These are phyloP conservation scores for Syritta pipiens DNA, from an alignment of 2,888 invertebrate genomes.

Conservation along the genomic window DNA sequence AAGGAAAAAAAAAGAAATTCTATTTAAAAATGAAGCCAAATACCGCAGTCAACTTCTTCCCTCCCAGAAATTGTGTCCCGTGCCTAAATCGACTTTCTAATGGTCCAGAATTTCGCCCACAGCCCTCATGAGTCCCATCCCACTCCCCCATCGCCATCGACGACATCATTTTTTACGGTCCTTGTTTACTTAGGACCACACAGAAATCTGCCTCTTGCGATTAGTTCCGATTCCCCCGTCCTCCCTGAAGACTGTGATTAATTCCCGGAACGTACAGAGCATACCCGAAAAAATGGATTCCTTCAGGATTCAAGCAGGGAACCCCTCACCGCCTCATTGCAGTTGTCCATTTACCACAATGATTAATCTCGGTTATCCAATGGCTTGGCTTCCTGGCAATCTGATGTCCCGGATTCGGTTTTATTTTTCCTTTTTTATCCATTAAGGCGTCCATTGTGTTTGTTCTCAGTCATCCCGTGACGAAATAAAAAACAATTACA, in stretches of 20 bases:
- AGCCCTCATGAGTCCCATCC: not conserved
- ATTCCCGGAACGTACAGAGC: constrained; percentile 34
- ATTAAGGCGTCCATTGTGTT: constrained; percentile 17
- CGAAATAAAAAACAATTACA: constrained; percentile 65
- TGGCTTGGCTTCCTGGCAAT: constrained; percentile 39
- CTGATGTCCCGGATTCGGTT: not conserved
- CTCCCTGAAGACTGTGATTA: constrained; percentile 37
- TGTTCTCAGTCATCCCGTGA: constrained; percentile 50
- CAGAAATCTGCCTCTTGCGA: constrained; percentile 23
- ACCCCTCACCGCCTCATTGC: constrained; percentile 14
- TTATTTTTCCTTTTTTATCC: constrained; percentile 20
- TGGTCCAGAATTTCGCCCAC: too few relatives aligned
- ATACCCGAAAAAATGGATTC: constrained; percentile 42
- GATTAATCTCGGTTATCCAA: constrained; percentile 62
- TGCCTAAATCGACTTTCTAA: too few relatives aligned
- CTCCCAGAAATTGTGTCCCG: too few relatives aligned
- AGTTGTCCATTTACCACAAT: constrained; percentile 66
- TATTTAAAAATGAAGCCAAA: too few relatives aligned
- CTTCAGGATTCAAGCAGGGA: not conserved
- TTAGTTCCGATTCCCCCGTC: not conserved
- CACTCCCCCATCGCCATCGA: not conserved
- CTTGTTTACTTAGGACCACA: constrained; percentile 32
- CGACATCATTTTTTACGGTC: constrained; percentile 24
- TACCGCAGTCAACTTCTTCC: too few relatives aligned
- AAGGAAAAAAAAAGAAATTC: too few relatives aligned